A percentile compares a stretch with the other conserved stretches of the same genome.
phyloP scores from a whole-genome alignment of 2,797 vertebrate species.

The Prionace glauca region DNA sequence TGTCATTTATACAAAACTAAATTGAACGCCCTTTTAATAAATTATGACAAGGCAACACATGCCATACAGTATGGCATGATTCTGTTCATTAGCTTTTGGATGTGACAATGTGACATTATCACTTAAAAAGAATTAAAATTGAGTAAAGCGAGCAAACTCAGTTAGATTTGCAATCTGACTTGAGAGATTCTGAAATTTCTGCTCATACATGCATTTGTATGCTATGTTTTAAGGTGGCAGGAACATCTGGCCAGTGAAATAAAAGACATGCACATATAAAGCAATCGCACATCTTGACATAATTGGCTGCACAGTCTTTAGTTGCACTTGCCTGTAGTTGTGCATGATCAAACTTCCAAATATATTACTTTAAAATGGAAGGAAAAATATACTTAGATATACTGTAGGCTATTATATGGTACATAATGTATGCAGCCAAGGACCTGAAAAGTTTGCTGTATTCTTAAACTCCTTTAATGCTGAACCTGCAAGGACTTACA shows the following conservation, averaged over 20 bases:
- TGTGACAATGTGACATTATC: background rate
- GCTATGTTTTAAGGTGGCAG: conserved; percentile 51
- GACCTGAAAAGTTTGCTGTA: conserved; percentile 22
- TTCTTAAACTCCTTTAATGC: conserved; percentile 30
- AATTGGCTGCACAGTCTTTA: conserved; percentile 62
- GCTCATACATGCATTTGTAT: background rate
- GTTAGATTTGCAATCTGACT: background rate
- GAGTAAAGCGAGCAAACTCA: background rate
- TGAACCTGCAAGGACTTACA: conserved; percentile 26
- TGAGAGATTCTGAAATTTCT: conserved; percentile 2
- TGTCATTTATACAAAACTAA: conserved; percentile 16
- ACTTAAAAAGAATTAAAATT: background rate
- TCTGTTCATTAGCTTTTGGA: background rate
- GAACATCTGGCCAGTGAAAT: conserved; percentile 93
- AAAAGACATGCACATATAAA: conserved; percentile 50
- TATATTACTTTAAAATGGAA: conserved; percentile 56
- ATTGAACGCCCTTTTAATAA: background rate
- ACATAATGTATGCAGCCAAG: conserved; percentile 21
- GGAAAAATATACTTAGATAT: conserved; percentile 25
- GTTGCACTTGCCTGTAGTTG: conserved; percentile 75
- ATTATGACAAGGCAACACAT: background rate
- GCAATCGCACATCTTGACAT: conserved; percentile 73
- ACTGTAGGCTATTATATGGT: conserved; percentile 31
- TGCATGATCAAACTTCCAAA: conserved; percentile 80
- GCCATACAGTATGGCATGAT: background rate